A percentile compares a stretch with the other conserved stretches of the same genome.
These are phyloP conservation scores for Clanis bilineata DNA, from an alignment of 2,888 invertebrate genomes.

Conservation along the genomic window DNA sequence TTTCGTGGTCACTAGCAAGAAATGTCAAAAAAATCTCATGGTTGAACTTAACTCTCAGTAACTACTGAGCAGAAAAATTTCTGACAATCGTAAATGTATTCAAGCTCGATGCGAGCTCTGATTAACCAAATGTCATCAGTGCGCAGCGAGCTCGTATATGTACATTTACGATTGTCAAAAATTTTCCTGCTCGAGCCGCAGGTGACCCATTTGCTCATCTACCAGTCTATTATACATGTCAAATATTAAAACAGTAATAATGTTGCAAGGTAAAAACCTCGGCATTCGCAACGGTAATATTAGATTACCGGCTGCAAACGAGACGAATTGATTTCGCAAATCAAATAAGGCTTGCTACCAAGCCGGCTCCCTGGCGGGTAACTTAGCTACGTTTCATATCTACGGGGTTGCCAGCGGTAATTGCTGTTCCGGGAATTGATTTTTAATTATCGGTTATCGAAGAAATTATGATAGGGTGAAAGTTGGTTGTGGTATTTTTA, in stretches of 20 bases:
- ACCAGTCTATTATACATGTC: too few species aligned
- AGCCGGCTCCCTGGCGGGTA: conserved; percentile 31
- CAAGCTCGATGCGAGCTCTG: too few species aligned
- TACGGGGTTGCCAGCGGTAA: conserved; percentile 12
- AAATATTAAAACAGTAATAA: not conserved
- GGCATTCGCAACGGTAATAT: conserved; percentile 55
- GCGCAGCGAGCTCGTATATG: too few species aligned
- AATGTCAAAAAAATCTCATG: too few species aligned
- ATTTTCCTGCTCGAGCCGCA: too few species aligned
- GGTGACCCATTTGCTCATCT: too few species aligned
- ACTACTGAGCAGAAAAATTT: too few species aligned
- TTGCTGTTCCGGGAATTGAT: conserved; percentile 1
- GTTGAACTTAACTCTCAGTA: too few species aligned
- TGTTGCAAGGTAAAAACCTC: conserved; percentile 1
- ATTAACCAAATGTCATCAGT: too few species aligned
- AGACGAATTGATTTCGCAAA: conserved; percentile 67
- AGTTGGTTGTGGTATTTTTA: not conserved
- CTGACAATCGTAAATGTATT: too few species aligned
- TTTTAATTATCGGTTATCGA: not conserved
- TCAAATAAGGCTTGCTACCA: conserved; percentile 55
- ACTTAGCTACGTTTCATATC: conserved; percentile 19
- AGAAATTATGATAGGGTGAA: not conserved
- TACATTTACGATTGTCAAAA: too few species aligned
- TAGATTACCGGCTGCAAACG: conserved; percentile 62
- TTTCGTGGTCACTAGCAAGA: too few species aligned